Conservation (phyloP, 2,888 invertebrate species). For the Cybosia mesomella region DNA sequence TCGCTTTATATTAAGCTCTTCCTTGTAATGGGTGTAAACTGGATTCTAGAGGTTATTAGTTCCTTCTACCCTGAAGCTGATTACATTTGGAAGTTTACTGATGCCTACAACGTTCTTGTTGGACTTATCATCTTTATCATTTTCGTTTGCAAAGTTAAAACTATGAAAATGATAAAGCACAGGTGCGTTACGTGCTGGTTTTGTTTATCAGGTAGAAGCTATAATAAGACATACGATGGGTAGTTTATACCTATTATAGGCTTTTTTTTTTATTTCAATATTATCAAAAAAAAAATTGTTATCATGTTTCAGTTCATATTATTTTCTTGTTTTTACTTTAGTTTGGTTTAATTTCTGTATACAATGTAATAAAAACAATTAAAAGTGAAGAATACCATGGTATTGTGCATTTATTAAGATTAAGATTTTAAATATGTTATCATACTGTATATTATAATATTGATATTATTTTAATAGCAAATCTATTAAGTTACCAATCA, state of each 20-base stretch:
- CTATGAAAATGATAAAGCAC: slow-evolving; percentile 87
- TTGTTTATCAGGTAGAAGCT: slow-evolving; percentile 12
- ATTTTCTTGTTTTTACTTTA: background rate
- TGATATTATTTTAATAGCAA: background rate
- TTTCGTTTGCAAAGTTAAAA: slow-evolving; percentile 91
- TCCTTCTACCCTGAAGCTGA: slow-evolving; percentile 82
- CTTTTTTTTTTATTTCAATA: background rate
- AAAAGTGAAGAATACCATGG: background rate
- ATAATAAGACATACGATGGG: background rate
- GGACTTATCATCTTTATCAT: slow-evolving; percentile 91
- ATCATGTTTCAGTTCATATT: background rate
- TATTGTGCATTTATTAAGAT: background rate
- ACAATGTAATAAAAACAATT: background rate
- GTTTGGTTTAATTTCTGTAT: background rate
- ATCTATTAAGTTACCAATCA: background rate
- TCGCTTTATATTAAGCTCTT: slow-evolving; percentile 90
- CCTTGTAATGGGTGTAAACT: slow-evolving; percentile 91
- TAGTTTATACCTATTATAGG: background rate
- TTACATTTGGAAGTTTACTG: slow-evolving; percentile 88
- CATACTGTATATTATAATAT: background rate
- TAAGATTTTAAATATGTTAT: background rate
- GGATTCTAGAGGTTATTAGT: slow-evolving; percentile 91
- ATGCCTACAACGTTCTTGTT: slow-evolving; percentile 89
- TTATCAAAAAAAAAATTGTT: background rate
- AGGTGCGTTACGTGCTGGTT: slow-evolving; percentile 73